Evolutionary conservation across 2,797 vertebrate genomes (phyloP).

Genomic region (Chromis chromis): DNA sequence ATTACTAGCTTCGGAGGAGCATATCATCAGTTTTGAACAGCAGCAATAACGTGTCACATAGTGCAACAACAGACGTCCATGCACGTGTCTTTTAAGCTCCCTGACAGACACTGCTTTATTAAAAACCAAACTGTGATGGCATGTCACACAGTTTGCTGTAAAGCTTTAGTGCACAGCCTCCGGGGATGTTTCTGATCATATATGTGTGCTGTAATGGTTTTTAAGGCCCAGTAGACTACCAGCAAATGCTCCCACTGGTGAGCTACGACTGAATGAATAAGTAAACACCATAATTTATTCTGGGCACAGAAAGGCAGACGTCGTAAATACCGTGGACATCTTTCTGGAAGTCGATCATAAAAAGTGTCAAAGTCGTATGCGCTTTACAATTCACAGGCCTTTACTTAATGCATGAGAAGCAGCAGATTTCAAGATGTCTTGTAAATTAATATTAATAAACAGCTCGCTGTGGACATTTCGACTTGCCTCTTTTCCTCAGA

Average conservation of each 20-base stretch:
- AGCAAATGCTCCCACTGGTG: constrained; percentile 30
- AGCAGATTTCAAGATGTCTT: constrained; percentile 38
- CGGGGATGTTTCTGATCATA: constrained; percentile 26
- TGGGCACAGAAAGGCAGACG: constrained; percentile 26
- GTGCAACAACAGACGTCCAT: constrained; percentile 19
- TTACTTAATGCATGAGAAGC: constrained; percentile 48
- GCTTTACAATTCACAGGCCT: constrained; percentile 41
- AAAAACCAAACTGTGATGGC: constrained; percentile 45
- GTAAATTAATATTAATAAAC: constrained; percentile 59
- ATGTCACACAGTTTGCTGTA: constrained; percentile 26
- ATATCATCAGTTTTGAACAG: constrained; percentile 17
- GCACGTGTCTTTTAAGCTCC: constrained; percentile 42
- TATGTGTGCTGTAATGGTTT: constrained; percentile 47
- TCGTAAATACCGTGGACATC: constrained; percentile 66
- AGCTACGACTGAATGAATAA: constrained; percentile 66
- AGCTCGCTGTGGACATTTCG: constrained; percentile 33
- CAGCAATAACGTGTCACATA: constrained; percentile 38
- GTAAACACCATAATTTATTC: constrained; percentile 57
- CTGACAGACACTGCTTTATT: constrained; percentile 57
- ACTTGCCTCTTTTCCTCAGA: constrained; percentile 20
- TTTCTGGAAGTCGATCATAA: constrained; percentile 60
- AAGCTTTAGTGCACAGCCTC: constrained; percentile 31
- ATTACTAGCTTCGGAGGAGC: constrained; percentile 37
- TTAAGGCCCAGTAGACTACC: constrained; percentile 25
- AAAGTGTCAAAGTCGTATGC: constrained; percentile 43